A percentile compares a stretch with the other conserved stretches of the same genome.
Conservation (phyloP, 2,797 vertebrate species). For the Graptemys geographica region DNA sequence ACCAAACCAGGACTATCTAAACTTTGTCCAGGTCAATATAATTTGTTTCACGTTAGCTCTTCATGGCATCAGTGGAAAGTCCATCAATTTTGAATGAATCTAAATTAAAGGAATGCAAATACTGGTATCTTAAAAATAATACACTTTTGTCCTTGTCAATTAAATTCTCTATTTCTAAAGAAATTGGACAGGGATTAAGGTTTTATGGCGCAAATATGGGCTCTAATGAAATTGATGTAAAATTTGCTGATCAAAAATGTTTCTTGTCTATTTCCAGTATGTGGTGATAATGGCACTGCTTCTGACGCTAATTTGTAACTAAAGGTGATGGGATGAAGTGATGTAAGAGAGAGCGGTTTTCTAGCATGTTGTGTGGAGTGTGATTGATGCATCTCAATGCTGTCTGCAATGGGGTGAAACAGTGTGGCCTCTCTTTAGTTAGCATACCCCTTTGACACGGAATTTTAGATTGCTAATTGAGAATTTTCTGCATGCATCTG, state of each 20-base stretch:
- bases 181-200: accelerated
- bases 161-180: background rate
- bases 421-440: accelerated
- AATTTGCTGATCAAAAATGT: background rate
- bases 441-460: accelerated
- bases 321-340: background rate
- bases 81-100: background rate
- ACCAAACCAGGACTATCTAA: background rate
- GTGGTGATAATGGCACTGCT: background rate
- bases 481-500: background rate
- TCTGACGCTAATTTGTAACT: accelerated
- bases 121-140: background rate
- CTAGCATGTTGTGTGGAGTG: background rate
- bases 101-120: background rate
- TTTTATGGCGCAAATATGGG: accelerated
- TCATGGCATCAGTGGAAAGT: background rate
- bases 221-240: background rate
- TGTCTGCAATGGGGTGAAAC: background rate
- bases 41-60: background rate
- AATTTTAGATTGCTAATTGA: background rate
- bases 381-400: background rate
- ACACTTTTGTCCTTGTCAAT: background rate
- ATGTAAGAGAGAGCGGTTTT: background rate
- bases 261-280: background rate
- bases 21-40: background rate